A percentile compares a stretch with the other conserved stretches of the same genome.
These are phyloP conservation scores for Folsomia candida DNA, from an alignment of 2,888 invertebrate genomes.

Conservation along the genomic window DNA sequence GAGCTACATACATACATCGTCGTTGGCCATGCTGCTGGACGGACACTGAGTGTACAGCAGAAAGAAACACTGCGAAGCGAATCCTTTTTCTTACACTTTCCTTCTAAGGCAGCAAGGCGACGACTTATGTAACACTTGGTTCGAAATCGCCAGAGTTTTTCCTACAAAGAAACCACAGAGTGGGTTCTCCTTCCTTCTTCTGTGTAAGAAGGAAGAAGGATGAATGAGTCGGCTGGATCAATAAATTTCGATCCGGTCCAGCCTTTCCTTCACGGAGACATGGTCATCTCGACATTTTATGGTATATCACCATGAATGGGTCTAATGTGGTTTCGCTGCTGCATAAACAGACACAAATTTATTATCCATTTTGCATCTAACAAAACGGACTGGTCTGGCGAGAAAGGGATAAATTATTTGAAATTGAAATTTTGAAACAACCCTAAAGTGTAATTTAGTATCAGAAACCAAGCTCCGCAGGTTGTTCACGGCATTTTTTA, in stretches of 20 bases:
- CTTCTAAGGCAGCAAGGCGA: neutral
- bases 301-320: too few species aligned
- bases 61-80: neutral
- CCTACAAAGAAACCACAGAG: neutral
- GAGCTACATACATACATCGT: neutral
- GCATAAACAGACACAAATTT: neutral
- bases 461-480: too few species aligned
- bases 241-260: slow-evolving; percentile 29
- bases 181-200: neutral
- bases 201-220: neutral
- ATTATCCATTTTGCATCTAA: neutral
- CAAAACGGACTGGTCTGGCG: neutral
- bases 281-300: too few species aligned
- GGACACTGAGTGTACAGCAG: neutral
- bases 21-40: neutral
- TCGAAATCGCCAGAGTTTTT: neutral
- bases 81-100: neutral
- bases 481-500: too few species aligned
- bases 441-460: too few species aligned
- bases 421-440: too few species aligned
- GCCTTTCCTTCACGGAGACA: neutral
- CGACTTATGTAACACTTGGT: neutral
- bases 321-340: neutral
- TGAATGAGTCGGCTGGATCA: slow-evolving; percentile 28
- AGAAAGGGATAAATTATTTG: neutral